Evolutionary conservation across 2,113 vertebrate species (phyloP), one percentile per base, ranked within the genome.

Genomic region (Pelmatolapia mariae): DNA sequence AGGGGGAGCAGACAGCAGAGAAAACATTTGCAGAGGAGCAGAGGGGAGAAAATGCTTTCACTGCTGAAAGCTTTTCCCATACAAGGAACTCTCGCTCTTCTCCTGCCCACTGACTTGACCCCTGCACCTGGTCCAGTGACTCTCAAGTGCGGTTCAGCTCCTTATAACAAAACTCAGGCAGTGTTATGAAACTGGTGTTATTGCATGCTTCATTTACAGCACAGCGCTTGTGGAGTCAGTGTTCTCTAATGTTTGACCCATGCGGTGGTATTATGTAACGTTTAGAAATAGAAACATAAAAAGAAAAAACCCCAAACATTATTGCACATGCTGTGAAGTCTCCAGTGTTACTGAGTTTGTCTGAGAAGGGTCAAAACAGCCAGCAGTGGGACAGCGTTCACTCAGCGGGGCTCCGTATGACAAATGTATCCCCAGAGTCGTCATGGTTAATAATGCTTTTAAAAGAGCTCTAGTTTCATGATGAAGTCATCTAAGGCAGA

Each of bases 401-500:
- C 80, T 80, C 91, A 86, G 84, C 86, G 13, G 89, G 84, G 57
- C 84, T 83, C 80, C 86, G 36, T 61, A 54, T 90, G 90, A 87
- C 82, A 83, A 53, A 82, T 29, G 87, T 81, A 81, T 86, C 59
- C 80, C 80, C 24, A 66, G 85, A 87, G 88, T 83, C 80, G 82
- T 93, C 93, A 91, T 52, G 82, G 92, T 94, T 95, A 95, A 94
- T 87, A 76, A 89, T 82, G 92, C 91, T 86, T 90, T 93, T 89
- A 89, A 94, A 94, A 93, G 63, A 92, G 93, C 93, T 96, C 94
- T 83, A 92, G 91, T 95, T 96, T 96, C 94, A 93, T 43, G 91
- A 89, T 94, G 95, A 96, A 94, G 94, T 96, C 94, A 95, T 96
- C 87, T 86, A 52, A 94, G 90, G 89, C 95, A 95, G 92, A 89